Evolutionary conservation across 2,797 vertebrate species (phyloP).

Genomic region (Gobio occitaniae): DNA sequence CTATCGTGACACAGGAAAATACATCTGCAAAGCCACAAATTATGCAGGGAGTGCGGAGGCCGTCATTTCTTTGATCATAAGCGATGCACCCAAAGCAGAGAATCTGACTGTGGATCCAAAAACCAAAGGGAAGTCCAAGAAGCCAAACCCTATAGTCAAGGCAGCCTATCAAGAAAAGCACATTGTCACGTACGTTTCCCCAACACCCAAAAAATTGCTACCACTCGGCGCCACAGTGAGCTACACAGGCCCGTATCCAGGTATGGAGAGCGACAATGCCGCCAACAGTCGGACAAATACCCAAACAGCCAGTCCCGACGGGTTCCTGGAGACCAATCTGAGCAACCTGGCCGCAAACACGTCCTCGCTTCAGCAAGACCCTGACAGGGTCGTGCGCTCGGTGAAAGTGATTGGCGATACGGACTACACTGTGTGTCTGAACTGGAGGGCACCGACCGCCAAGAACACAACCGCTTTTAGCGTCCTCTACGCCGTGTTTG

Average conservation of each 20-base stretch:
- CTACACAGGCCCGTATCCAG: slow-evolving; percentile 65
- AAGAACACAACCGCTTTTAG: slow-evolving; percentile 89
- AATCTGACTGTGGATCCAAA: slow-evolving; percentile 74
- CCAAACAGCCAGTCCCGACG: slow-evolving; percentile 67
- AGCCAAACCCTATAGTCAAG: slow-evolving; percentile 75
- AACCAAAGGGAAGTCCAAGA: slow-evolving; percentile 75
- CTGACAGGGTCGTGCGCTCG: slow-evolving; percentile 82
- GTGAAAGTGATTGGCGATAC: slow-evolving; percentile 94
- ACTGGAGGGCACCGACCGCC: slow-evolving; percentile 89
- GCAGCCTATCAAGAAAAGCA: slow-evolving; percentile 88
- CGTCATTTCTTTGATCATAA: slow-evolving; percentile 88
- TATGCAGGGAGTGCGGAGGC: slow-evolving; percentile 90
- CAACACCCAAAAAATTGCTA: slow-evolving; percentile 70
- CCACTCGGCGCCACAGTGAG: slow-evolving; percentile 49
- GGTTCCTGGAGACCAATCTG: slow-evolving; percentile 77
- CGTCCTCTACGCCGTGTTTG: slow-evolving; percentile 91
- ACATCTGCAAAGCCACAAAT: slow-evolving; percentile 93
- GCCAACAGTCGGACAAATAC: slow-evolving; percentile 59
- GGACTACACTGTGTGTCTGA: slow-evolving; percentile 89
- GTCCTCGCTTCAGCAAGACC: slow-evolving; percentile 82
- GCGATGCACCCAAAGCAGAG: slow-evolving; percentile 79
- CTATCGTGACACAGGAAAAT: slow-evolving; percentile 90
- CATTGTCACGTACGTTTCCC: slow-evolving; percentile 81
- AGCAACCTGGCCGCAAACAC: slow-evolving; percentile 84
- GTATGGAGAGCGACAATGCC: slow-evolving; percentile 71